phyloP scores from a whole-genome alignment of 2,113 vertebrate genomes.

The Nestor notabilis region DNA sequence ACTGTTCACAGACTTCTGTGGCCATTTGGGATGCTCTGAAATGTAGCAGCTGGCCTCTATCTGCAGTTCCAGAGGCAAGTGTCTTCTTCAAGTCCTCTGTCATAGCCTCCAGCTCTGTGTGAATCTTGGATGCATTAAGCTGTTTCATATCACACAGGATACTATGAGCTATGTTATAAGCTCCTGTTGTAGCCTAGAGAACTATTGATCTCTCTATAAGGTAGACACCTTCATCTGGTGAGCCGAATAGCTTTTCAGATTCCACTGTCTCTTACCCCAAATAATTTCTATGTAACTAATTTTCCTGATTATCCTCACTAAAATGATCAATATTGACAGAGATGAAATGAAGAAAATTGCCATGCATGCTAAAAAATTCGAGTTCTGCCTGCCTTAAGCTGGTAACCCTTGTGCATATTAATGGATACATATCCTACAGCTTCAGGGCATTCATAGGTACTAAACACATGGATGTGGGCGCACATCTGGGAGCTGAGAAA shows the following conservation, averaged over 20 bases:
- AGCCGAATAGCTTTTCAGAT: not conserved
- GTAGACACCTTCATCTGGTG: not conserved
- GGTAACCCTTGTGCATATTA: not conserved
- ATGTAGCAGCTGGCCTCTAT: not conserved
- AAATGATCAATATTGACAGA: not conserved
- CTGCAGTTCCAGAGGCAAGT: not conserved
- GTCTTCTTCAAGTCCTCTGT: not conserved
- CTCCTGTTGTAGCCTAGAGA: not conserved
- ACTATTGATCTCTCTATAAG: rapidly evolving
- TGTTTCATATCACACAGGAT: not conserved
- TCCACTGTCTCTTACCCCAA: not conserved
- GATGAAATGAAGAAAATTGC: not conserved
- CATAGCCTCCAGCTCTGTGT: not conserved
- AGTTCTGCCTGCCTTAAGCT: not conserved
- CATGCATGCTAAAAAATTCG: not conserved
- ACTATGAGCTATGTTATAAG: not conserved
- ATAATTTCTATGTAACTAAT: not conserved
- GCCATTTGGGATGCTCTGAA: not conserved
- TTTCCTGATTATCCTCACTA: not conserved
- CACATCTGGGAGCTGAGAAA: not conserved
- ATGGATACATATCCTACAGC: not conserved
- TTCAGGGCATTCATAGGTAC: not conserved
- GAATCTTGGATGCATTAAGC: not conserved
- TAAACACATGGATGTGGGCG: not conserved
- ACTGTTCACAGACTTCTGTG: not conserved